These are phyloP conservation scores for Neuroterus valhalla DNA, from an alignment of 1,140 invertebrate genomes.

Conservation along the genomic window DNA sequence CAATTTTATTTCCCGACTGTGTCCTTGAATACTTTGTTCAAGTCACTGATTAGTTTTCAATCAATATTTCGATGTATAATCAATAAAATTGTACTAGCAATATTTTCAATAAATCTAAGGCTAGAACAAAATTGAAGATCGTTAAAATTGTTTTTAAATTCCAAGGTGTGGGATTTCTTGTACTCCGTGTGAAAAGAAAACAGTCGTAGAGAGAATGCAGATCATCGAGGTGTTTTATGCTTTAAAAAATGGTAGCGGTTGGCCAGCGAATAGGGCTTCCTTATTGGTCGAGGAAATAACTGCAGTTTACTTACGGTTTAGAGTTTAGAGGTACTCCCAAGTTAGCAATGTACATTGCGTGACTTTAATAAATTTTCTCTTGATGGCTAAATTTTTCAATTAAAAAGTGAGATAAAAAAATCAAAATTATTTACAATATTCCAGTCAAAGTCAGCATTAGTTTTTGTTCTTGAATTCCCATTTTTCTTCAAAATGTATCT, in stretches of 20 bases:
- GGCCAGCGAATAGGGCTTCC: conserved; percentile 19
- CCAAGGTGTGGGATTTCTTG: background rate
- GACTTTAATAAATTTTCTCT: background rate
- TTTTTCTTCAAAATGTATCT: no score
- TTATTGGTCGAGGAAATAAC: conserved; percentile 26
- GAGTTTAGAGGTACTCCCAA: conserved; percentile 2
- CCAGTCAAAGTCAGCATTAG: no score
- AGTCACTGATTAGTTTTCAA: no score
- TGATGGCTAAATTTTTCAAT: background rate
- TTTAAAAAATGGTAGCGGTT: conserved; percentile 26
- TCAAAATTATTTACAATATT: background rate
- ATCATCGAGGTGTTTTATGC: conserved; percentile 25
- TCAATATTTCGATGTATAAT: no score
- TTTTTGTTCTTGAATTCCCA: no score
- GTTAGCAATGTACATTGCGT: background rate
- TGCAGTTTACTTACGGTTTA: conserved; percentile 30
- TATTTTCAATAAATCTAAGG: background rate
- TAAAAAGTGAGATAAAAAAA: background rate
- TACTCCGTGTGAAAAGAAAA: conserved; percentile 14
- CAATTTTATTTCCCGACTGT: no score
- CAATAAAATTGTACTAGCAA: no score
- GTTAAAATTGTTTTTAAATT: background rate
- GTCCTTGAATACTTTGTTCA: no score
- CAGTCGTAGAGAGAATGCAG: conserved; percentile 19
- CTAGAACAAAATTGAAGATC: background rate